Evolutionary conservation across 2,113 vertebrate species (phyloP), one percentile per base, ranked within the genome.

Genomic region (Polypterus senegalus): DNA sequence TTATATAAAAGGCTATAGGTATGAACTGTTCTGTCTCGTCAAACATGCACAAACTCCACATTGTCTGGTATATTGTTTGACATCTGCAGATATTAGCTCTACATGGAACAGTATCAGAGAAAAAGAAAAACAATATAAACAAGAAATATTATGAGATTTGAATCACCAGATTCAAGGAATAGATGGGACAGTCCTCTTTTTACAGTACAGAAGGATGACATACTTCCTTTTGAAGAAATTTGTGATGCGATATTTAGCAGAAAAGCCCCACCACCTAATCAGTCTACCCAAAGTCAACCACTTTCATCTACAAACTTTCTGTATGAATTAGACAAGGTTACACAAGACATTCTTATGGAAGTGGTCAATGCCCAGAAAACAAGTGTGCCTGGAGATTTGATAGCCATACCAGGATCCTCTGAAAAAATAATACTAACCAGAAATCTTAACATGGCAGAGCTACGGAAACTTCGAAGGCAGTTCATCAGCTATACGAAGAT

Each of bases 401-500:
- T 89, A n/a, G 54, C 74, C 51, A 72, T 88, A 65, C 83, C 86
- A 49, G 88, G 84, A 72, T 77, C 87, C n/a, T 83, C 76, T 11
- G 86, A 88, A 64, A 89, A 84, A 65, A 88, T 97, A 45, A 74
- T 71, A 67, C 83, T 94, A 57, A 84, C 61, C 54, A 74, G 88
- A 64, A 87, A 70, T 47, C 65, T 93, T 51, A 83, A 88, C 75
- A 73, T 94, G 88, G 89, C 90, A 2, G 94, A 97, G 78, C 77
- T 98, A 64, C 87, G 89, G 69, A 90, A 92, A 1, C 78, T 97
- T 45, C 86, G 93, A 2, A 84, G 94, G 10, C 96, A 98, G 83
- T 98, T 98, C 77, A 93, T 98, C 83, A 94, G 88, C 69, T 98
- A 95, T 74, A 84, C 90, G 64, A 98, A 97, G 79, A 89, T 86